Evolutionary conservation across 2,113 vertebrate genomes (phyloP).

Genomic region (Pelodiscus sinensis): DNA sequence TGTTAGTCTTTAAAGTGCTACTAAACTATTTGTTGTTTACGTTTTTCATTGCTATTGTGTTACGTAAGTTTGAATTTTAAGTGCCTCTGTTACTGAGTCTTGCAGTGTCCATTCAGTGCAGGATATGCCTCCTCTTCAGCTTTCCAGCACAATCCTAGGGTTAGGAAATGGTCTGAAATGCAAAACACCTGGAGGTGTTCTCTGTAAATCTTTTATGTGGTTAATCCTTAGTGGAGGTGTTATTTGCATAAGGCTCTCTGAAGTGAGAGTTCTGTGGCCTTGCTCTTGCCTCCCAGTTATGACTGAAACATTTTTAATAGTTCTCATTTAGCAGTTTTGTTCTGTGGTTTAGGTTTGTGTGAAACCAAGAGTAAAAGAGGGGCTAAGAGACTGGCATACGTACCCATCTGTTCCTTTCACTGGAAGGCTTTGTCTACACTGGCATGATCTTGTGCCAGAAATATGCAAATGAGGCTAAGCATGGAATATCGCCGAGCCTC

Average conservation of each 20-base stretch:
- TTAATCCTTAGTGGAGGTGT: not conserved
- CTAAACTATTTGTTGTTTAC: too few relatives aligned
- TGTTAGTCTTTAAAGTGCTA: too few relatives aligned
- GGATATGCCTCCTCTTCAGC: not conserved
- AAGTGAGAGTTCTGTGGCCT: not conserved
- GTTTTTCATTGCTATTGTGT: not conserved
- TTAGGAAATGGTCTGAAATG: not conserved
- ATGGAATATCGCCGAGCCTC: too few relatives aligned
- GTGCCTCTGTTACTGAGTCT: not conserved
- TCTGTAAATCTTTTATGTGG: not conserved
- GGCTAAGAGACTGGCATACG: not conserved
- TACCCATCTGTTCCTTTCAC: not conserved
- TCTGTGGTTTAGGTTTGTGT: not conserved
- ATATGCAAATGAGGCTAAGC: too few relatives aligned
- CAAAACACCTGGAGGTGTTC: fast-evolving
- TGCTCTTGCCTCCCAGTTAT: not conserved
- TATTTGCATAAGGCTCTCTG: not conserved
- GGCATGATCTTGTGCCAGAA: too few relatives aligned
- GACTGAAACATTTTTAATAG: not conserved
- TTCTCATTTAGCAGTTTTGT: not conserved
- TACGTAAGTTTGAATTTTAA: not conserved
- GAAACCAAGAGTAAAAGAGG: not conserved
- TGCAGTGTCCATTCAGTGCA: not conserved
- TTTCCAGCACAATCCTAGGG: fast-evolving
- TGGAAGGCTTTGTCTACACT: too few relatives aligned